Evolutionary conservation across 2,888 invertebrate genomes (phyloP).

Genomic region (Andrena fulva): DNA sequence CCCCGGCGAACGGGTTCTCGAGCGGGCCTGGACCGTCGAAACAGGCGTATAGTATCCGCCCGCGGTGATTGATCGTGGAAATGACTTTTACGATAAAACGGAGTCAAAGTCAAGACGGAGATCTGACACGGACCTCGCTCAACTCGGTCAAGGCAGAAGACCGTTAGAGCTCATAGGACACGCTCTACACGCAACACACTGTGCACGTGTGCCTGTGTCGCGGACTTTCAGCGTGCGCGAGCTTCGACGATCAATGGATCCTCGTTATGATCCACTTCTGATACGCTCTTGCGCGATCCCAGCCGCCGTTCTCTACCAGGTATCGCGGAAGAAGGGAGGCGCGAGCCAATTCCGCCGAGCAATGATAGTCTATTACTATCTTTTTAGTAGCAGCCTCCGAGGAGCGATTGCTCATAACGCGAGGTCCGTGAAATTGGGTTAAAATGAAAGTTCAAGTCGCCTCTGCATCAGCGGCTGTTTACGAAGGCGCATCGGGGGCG

Average conservation of each 20-base stretch:
- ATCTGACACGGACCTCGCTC: constrained; percentile 82
- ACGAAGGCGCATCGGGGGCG: too few relatives aligned
- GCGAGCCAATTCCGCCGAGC: not conserved
- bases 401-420: too few relatives aligned
- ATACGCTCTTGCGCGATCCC: not conserved
- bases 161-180: constrained; percentile 74
- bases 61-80: constrained; percentile 67
- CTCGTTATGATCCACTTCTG: constrained; percentile 38
- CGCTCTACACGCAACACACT: constrained; percentile 59
- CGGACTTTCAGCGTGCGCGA: constrained; percentile 24
- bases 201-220: constrained; percentile 54
- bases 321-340: not conserved
- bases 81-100: constrained; percentile 78
- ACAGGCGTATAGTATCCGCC: constrained; percentile 20
- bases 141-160: constrained; percentile 84
- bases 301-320: constrained; percentile 16
- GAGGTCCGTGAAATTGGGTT: too few relatives aligned
- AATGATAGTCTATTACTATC: not conserved
- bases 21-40: not conserved
- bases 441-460: too few relatives aligned
- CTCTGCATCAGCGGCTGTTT: too few relatives aligned
- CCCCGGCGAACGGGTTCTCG: not conserved
- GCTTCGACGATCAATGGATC: constrained; percentile 46
- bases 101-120: constrained; percentile 84
- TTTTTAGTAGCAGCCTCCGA: too few relatives aligned